Evolutionary conservation across 1,140 invertebrate species (phyloP).

Genomic region (Daktulosphaira vitifoliae): DNA sequence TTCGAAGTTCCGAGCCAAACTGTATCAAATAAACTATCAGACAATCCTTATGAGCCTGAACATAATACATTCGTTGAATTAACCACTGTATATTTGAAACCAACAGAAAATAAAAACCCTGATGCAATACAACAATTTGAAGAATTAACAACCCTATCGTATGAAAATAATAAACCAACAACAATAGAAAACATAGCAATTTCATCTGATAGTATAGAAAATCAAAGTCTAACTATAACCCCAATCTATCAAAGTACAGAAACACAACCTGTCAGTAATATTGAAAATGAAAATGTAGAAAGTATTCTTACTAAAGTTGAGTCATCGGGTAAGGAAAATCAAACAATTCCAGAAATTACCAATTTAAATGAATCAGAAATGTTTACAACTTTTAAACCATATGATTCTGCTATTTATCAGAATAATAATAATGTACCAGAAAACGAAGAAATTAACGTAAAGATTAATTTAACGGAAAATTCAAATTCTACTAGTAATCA

Average conservation of each 20-base stretch:
- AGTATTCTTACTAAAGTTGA: neutral
- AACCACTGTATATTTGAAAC: neutral
- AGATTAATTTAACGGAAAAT: too few species aligned
- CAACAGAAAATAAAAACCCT: constrained; percentile 32
- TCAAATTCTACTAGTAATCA: neutral
- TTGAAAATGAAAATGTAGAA: neutral
- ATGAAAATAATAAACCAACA: neutral
- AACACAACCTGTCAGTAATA: too few species aligned
- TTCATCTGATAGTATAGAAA: neutral
- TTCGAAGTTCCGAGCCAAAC: neutral
- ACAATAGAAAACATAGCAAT: neutral
- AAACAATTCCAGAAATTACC: neutral
- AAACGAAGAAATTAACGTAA: neutral
- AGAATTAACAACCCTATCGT: neutral
- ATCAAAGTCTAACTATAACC: neutral
- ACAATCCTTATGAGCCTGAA: neutral
- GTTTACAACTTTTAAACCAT: neutral
- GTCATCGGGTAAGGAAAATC: neutral
- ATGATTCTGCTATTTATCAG: neutral
- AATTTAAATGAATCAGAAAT: neutral
- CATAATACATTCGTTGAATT: neutral
- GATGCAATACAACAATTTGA: neutral
- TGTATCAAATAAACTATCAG: neutral
- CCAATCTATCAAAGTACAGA: too few species aligned
- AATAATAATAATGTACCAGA: neutral